Evolutionary conservation across 2,888 invertebrate genomes (phyloP).

Genomic region (Augiades crinisus): DNA sequence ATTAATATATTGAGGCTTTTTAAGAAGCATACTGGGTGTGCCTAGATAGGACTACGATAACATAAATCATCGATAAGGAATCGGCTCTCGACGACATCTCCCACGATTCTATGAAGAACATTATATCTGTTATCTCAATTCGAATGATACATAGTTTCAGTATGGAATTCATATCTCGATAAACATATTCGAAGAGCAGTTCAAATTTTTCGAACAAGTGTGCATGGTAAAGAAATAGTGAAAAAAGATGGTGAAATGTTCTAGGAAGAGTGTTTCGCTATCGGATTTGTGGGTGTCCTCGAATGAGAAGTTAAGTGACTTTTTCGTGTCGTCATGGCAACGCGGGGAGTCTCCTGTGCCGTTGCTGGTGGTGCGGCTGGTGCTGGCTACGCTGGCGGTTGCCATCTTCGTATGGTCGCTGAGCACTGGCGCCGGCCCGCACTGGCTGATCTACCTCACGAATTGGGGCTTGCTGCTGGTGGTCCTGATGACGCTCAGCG

Average conservation of each 20-base stretch:
- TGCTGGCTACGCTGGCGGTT: conserved; percentile 46
- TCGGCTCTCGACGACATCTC: conserved; percentile 35
- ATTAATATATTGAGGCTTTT: neutral
- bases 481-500: conserved; percentile 47
- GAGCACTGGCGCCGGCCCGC: conserved; percentile 39
- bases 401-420: conserved; percentile 60
- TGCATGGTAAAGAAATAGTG: conserved; percentile 29
- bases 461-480: conserved; percentile 68
- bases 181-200: neutral
- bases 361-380: conserved; percentile 53
- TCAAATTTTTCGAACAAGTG: neutral
- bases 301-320: conserved; percentile 61
- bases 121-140: conserved; percentile 39
- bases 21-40: too few relatives aligned
- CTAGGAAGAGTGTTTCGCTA: conserved; percentile 51
- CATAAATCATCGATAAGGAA: conserved; percentile 47
- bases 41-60: conserved; percentile 37
- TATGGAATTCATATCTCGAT: conserved; percentile 5
- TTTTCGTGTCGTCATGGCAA: conserved; percentile 71
- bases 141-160: neutral
- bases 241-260: conserved; percentile 67
- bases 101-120: conserved; percentile 35
- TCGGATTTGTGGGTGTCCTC: conserved; percentile 65
- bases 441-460: conserved; percentile 66
- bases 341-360: conserved; percentile 62